Evolutionary conservation across 1,140 invertebrate species (phyloP), one percentile per base, ranked within the genome.

Genomic region (Lamellibrachia luymesi): DNA sequence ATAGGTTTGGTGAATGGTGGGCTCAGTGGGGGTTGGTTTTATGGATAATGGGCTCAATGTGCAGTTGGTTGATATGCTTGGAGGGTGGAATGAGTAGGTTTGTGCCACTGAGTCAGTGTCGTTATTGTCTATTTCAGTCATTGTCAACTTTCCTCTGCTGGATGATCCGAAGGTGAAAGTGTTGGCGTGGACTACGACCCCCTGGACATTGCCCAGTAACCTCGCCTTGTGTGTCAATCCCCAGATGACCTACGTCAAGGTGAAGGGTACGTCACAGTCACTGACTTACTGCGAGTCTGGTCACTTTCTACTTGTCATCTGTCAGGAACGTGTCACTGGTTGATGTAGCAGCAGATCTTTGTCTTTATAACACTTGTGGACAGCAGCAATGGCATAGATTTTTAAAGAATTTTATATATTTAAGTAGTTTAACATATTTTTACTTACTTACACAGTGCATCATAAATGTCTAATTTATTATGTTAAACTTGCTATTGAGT

Each of bases 131-230:
- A 93, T 96, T 95, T 13, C 95, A 97, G 98, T 99, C 49, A 97
- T 99, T 51, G 97, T 99, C 0, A 97, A 97, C 92, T 98, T 99
- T 95, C 98, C 98, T 64, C 96, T 99, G 38, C 95, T 97, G 51
- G 97, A 97, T 92, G 97, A 97, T 93, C 97, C 97, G 22, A 97
- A 98, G 95, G 97, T 98, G 0, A 97, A 94, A 27, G 94, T 96
- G 90, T 94, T 96, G 92, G 98, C 99, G 5, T 99, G 99, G 99
- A 99, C 99, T 25, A 99, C 99, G 27, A 99, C 99, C 17, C 99
- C 99, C 1, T 99, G 99, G 99, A 99, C 99, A 38, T 96, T 99
- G 92, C 99, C 99, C 0, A 99, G 98, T 94, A 99, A 99, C 97
- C 96, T 99, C 94, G 97, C 99, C 2, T 97, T 99, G 0, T 99